These are phyloP conservation scores for Plutella xylostella DNA, from an alignment of 2,888 invertebrate genomes.

Conservation along the genomic window DNA sequence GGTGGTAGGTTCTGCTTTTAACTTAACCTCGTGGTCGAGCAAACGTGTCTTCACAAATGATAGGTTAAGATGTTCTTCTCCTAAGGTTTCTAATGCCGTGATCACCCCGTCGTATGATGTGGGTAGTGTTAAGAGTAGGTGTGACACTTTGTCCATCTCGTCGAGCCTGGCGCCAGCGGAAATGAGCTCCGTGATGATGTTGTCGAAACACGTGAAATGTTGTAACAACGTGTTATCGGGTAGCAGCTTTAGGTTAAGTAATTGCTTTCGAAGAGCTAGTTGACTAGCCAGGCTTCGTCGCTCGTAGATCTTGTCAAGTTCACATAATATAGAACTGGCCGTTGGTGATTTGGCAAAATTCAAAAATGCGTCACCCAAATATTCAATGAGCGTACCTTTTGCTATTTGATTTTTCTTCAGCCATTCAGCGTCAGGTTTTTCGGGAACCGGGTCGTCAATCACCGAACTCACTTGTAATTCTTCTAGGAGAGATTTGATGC, in stretches of 20 bases:
- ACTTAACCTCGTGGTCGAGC: neutral
- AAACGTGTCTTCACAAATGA: neutral
- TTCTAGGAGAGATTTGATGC: no score
- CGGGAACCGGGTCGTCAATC: no score
- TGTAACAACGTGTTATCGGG: neutral
- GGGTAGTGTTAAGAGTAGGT: slow-evolving; percentile 25
- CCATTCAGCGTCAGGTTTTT: neutral
- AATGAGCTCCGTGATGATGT: slow-evolving; percentile 26
- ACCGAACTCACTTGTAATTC: no score
- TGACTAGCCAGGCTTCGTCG: neutral
- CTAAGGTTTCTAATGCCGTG: slow-evolving; percentile 33
- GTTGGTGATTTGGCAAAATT: neutral
- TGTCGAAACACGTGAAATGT: slow-evolving; percentile 29
- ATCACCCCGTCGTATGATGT: slow-evolving; percentile 30
- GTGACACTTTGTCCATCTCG: slow-evolving; percentile 31
- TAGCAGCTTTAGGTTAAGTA: neutral
- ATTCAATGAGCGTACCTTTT: neutral
- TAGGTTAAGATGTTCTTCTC: neutral
- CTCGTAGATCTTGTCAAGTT: neutral
- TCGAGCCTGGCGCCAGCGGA: slow-evolving; percentile 30
- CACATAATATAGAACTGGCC: neutral
- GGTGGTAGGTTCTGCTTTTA: no score
- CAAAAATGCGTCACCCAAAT: neutral
- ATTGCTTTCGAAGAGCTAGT: neutral
- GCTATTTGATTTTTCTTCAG: neutral